A percentile compares a stretch with the other conserved stretches of the same genome.
phyloP scores from a whole-genome alignment of 2,113 vertebrate species.

The Bubo blakistoni region DNA sequence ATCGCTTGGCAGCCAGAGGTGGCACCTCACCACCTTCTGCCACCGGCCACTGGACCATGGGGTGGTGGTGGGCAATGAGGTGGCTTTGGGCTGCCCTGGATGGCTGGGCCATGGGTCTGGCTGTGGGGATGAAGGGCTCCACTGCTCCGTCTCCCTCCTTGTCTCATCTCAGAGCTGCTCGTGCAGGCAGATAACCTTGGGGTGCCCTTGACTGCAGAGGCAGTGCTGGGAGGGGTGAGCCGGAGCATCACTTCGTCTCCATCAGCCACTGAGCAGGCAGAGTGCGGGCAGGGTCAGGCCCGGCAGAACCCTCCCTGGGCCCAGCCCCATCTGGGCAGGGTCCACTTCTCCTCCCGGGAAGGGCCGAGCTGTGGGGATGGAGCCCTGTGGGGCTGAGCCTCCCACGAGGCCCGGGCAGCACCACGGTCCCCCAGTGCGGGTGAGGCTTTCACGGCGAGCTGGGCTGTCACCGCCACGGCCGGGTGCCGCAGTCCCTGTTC shows the following conservation, averaged over 20 bases:
- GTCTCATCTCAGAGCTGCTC: background rate
- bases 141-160: background rate
- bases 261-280: background rate
- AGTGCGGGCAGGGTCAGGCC: background rate
- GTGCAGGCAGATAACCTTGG: background rate
- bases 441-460: background rate
- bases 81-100: background rate
- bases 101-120: background rate
- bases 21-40: background rate
- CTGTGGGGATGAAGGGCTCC: background rate
- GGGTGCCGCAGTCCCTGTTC: background rate
- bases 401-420: background rate
- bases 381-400: background rate
- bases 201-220: background rate
- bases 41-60: rapidly evolving
- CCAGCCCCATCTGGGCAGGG: background rate
- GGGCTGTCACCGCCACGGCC: rapidly evolving
- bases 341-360: background rate
- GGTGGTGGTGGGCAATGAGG: background rate
- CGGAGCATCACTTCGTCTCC: background rate
- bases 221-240: background rate
- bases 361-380: background rate
- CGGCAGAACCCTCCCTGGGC: rapidly evolving
- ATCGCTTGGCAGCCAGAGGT: background rate
- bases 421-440: rapidly evolving